A percentile compares a stretch with the other conserved stretches of the same genome.
Evolutionary conservation across 1,140 invertebrate genomes (phyloP).

Genomic region (Ptiloglossa arizonensis): DNA sequence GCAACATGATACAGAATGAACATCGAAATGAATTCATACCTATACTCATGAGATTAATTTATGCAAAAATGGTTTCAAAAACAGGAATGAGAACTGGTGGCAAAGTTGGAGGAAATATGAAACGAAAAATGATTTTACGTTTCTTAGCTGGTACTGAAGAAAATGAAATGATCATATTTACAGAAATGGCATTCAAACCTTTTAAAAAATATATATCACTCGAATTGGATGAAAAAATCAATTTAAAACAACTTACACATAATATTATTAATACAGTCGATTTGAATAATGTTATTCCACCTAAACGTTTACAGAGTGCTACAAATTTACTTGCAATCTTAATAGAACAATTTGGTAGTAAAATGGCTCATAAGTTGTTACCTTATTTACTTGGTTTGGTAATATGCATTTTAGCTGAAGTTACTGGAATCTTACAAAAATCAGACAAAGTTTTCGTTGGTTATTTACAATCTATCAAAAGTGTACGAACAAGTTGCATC

Average conservation of each 20-base stretch:
- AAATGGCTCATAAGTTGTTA: conserved; percentile 86
- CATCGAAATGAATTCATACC: conserved; percentile 90
- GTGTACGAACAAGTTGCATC: conserved; percentile 84
- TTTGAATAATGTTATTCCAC: conserved; percentile 85
- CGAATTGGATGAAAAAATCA: conserved; percentile 69
- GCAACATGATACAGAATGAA: conserved; percentile 85
- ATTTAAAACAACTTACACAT: conserved; percentile 79
- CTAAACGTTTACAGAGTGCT: conserved; percentile 88
- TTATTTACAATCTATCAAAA: conserved; percentile 86
- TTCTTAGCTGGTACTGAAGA: conserved; percentile 92
- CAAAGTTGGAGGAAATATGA: conserved; percentile 86
- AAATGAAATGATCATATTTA: conserved; percentile 89
- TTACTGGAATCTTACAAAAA: conserved; percentile 84
- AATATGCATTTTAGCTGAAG: conserved; percentile 86
- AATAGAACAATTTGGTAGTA: conserved; percentile 92
- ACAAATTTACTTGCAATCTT: conserved; percentile 90
- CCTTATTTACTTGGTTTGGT: conserved; percentile 88
- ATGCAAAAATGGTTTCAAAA: conserved; percentile 93
- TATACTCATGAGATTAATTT: conserved; percentile 92
- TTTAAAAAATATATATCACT: conserved; percentile 86
- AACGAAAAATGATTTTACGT: conserved; percentile 90
- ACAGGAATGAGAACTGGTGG: conserved; percentile 87
- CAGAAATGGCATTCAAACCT: conserved; percentile 91
- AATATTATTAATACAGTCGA: conserved; percentile 81
- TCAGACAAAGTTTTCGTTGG: conserved; percentile 83